Evolutionary conservation across 1,140 invertebrate species (phyloP), one percentile per base, ranked within the genome.

Genomic region (Drosophila kepulauana): DNA sequence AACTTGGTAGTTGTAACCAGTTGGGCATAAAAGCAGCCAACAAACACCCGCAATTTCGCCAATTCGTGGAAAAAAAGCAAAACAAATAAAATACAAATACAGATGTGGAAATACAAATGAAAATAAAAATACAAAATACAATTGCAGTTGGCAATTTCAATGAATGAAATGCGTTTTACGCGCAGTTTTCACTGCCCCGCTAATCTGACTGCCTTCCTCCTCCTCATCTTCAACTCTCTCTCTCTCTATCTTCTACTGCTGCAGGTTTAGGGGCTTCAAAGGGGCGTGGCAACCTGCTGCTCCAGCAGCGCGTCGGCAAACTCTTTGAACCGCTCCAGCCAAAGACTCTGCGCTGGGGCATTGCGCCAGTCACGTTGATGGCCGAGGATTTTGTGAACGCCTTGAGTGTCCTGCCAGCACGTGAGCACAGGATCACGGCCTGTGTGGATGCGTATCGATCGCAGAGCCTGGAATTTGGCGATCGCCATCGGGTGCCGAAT

Each of bases 401-500:
- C 1, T 15, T 89, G 28, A 89, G 33, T 56, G 71, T 85, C 38
- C 65, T 88, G 65, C 85, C 85, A 0, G 2, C 43, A 5, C 0
- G 52, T 0, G 61, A 49, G 10, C 85, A 88, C n/a, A 28, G 57
- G 38, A 76, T 88, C 35, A 72, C 65, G 1, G 69, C 74, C 43
- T 89, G 85, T 20, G 72, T 74, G 67, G 74, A 69, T 3, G 28
- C 64, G 3, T 78, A 84, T 51, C 68, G 73, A 41, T 73, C 85
- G 1, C 56, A 65, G 6, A 85, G 70, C 1, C 6, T 62, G 0
- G 15, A 49, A 51, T 97, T 98, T 93, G 96, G 97, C 15, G 93
- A 94, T 43, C 91, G 94, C 28, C 95, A 97, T 86, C 91, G 94
- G 2, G 96, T 97, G 63, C 84, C 92, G 33, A 95, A 94, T 59